phyloP scores from a whole-genome alignment of 2,797 vertebrate genomes.

The Catostomus latipinnis region DNA sequence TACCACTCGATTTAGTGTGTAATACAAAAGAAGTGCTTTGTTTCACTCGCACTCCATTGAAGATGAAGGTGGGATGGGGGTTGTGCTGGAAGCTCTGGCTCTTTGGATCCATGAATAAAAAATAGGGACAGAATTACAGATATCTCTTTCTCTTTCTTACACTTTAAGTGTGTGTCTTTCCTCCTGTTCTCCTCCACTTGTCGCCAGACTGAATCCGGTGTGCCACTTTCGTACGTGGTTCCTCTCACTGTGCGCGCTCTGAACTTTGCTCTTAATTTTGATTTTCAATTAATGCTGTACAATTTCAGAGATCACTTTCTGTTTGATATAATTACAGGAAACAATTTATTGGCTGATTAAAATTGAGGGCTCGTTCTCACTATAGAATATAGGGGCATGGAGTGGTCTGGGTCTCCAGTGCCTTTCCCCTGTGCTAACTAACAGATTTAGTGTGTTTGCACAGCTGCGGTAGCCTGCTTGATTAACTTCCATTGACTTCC shows the following conservation, averaged over 20 bases:
- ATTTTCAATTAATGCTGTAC: slow-evolving; percentile 93
- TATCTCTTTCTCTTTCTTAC: neutral
- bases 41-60: slow-evolving; percentile 79
- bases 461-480: slow-evolving; percentile 81
- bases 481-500: slow-evolving; percentile 71
- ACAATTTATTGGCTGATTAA: slow-evolving; percentile 97
- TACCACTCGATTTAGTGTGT: slow-evolving; percentile 98
- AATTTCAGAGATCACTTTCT: slow-evolving; percentile 75
- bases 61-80: slow-evolving; percentile 75
- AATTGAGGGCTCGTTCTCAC: slow-evolving; percentile 85
- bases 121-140: slow-evolving; percentile 71
- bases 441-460: too few species aligned
- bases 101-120: slow-evolving; percentile 81
- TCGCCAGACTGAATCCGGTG: neutral
- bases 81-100: slow-evolving; percentile 71
- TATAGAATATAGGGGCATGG: slow-evolving; percentile 84
- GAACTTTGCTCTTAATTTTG: slow-evolving; percentile 94
- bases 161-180: too few species aligned
- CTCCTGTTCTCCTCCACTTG: neutral
- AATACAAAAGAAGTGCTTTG: slow-evolving; percentile 83
- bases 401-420: slow-evolving; percentile 66
- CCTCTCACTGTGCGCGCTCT: slow-evolving; percentile 43
- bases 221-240: neutral
- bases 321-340: slow-evolving; percentile 96
- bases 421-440: slow-evolving; percentile 33